Evolutionary conservation across 2,888 invertebrate genomes (phyloP), one percentile per base, ranked within the genome.

Genomic region (Rotaria macrura): DNA sequence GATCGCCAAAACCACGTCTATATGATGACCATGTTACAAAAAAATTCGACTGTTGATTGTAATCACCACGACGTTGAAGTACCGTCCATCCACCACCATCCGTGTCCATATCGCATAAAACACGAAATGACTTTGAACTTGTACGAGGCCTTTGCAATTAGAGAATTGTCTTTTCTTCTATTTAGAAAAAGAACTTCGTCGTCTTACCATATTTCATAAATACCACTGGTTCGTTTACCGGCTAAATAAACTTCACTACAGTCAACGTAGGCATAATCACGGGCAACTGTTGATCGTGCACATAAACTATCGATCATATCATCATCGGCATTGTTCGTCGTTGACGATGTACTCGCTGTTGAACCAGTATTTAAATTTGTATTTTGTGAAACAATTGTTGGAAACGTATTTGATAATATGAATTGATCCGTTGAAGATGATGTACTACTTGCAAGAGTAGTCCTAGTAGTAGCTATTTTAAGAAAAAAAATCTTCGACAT

Each of bases 61-160:
- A 95, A 89, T 96, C 95, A 90, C 93, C 93, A 7, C 96, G 93
- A 38, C 94, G 93, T 89, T 95, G 95, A 47, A 96, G 92, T 7
- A 95, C 93, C 7, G 95, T 95, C 93, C 94, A 95, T 1, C 90
- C 90, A 83, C 85, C 85, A 2, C 54, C 83, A 47, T 84, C 85
- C 49, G n/a, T 65, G n/a, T 85, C 85, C 43, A 85, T 55, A 34
- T 85, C 85, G 20, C 85, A 85, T 25, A 65, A 49, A 1, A 85
- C 83, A 38, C 47, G 29, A 84, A 85, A 85, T 84, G 85, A 34
- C 43, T n/a, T 40, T 14, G 43, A 25, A n/a, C 43, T 43, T 40
- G 79, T 43, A 12, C 79, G 79, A n/a, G 79, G 79, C 65, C 65
- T 65, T 34, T 29, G n/a, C n/a, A 34, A 20, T 20, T 17, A 5